Evolutionary conservation across 2,113 vertebrate species (phyloP), one percentile per base, ranked within the genome.

Genomic region (Chaetodon trifascialis): DNA sequence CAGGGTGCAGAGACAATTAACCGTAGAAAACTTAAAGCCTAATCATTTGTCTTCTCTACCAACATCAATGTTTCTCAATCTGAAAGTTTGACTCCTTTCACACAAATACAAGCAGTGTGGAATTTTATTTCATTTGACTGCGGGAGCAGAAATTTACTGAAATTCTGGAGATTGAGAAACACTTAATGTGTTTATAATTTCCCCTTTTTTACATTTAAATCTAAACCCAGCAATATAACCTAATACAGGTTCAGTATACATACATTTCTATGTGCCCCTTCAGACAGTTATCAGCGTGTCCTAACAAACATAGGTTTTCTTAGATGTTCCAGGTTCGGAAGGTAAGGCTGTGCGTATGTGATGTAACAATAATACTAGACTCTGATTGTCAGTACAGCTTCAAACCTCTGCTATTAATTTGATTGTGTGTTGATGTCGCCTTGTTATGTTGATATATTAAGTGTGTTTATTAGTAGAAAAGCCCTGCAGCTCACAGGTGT

Each of bases 1-100:
- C 51, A 51, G 10, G 70, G 56, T 73, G 69, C 60, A 71, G 63
- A 78, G 65, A 71, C 51, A 38, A 80, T 76, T 66, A 84, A 84
- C 69, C 7, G 8, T 47, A 30, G 42, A 62, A 73, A 66, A 60
- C 46, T 6, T 54, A 25, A 76, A 52, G 54, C 47, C 25, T 69
- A 34, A 75, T 86, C 30, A 23, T 42, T 72, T 70, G 70, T 85
- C 64, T 62, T 62, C 69, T 59, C 70, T 42, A 11, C 54, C 66
- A 52, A 58, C 64, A 17, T 60, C 72, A 42, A 84, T 88, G 86
- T 89, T 90, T 93, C 84, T 90, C 90, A 84, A 63, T 85, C 90
- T 88, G 49, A 14, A 17, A 11, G 34, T 40, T 44, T 54, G 23
- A 38, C 40, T 67, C n/a, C 54, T 40, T 56, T 68, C n/a, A 23